Percentiles rank a stretch among this genome's conserved stretches.
Evolutionary conservation across 2,797 vertebrate species (phyloP).

Genomic region (Muscicapa comitata): DNA sequence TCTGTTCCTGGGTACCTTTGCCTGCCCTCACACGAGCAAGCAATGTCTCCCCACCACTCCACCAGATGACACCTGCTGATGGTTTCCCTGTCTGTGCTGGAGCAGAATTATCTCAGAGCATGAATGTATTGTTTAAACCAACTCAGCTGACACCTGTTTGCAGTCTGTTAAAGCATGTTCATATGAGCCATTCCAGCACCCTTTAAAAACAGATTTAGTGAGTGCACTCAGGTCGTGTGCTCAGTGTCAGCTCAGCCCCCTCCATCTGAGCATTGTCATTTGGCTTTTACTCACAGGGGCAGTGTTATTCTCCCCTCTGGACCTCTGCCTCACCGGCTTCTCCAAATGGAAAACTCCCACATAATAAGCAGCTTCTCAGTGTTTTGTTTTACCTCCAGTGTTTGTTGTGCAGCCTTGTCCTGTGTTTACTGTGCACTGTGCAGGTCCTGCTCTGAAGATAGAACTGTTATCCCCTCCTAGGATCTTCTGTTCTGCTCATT

Average conservation of each 20-base stretch:
- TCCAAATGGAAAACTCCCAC: slow-evolving; percentile 6
- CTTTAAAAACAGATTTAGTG: not conserved
- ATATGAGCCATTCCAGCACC: not conserved
- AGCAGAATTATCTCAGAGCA: not conserved
- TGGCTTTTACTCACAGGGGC: not conserved
- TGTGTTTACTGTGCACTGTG: not conserved
- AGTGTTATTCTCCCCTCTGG: not conserved
- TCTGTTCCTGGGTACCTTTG: not conserved
- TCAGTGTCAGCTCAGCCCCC: not conserved
- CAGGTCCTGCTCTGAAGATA: not conserved
- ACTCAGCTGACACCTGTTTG: not conserved
- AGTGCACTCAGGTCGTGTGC: not conserved
- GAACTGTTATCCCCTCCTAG: not conserved
- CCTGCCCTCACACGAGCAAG: accelerated
- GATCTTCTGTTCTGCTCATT: not conserved
- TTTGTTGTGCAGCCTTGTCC: not conserved
- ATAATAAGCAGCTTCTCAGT: not conserved
- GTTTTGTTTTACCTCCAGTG: not conserved
- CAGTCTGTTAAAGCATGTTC: not conserved
- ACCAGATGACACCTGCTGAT: accelerated
- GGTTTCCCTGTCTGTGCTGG: not conserved
- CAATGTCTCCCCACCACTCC: not conserved
- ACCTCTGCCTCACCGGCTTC: not conserved
- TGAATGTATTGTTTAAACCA: not conserved
- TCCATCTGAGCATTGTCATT: not conserved